Evolutionary conservation across 2,888 invertebrate species (phyloP).

Genomic region (Tridacna crocea): DNA sequence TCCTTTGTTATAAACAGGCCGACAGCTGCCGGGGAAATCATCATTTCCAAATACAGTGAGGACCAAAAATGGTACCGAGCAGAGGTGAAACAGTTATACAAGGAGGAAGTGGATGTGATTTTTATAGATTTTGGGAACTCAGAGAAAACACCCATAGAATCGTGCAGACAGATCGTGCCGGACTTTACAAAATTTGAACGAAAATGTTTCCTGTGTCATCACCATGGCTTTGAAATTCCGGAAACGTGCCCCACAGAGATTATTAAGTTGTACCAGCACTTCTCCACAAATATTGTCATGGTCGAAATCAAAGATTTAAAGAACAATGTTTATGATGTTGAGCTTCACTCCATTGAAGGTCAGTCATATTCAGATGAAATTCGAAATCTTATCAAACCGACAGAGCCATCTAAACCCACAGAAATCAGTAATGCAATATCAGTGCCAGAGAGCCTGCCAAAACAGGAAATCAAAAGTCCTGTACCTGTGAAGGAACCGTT

Average conservation of each 20-base stretch:
- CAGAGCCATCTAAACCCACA: not conserved
- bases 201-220: conserved; percentile 63
- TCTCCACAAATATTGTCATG: conserved; percentile 48
- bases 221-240: conserved; percentile 55
- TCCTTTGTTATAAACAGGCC: conserved; percentile 34
- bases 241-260: conserved; percentile 38
- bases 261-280: conserved; percentile 46
- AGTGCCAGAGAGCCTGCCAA: not conserved
- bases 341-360: conserved; percentile 17
- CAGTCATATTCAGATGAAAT: conserved; percentile 20
- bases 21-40: conserved; percentile 60
- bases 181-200: conserved; percentile 5
- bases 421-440: not conserved
- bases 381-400: not conserved
- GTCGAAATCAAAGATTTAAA: conserved; percentile 39
- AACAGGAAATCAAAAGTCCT: not conserved
- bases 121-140: conserved; percentile 81
- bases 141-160: conserved; percentile 41
- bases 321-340: conserved; percentile 35
- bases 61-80: conserved; percentile 73
- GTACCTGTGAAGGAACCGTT: not conserved
- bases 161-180: not conserved
- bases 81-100: conserved; percentile 54
- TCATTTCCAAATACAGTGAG: conserved; percentile 57
- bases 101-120: conserved; percentile 49